Base-by-base conservation (phyloP, 2,113 vertebrate species). In the Gadus chalcogrammus region DNA sequence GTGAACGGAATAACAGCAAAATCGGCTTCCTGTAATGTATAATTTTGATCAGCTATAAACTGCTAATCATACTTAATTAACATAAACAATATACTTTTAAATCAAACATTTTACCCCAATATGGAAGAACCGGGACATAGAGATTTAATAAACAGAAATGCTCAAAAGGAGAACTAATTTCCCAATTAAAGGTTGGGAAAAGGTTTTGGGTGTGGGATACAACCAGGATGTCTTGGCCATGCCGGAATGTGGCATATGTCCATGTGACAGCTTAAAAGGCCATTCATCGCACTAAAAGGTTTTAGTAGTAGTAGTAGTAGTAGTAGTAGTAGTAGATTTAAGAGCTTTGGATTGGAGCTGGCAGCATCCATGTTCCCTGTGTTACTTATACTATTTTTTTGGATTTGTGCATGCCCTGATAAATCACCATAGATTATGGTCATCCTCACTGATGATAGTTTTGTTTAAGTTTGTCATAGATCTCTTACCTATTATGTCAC, bases 241-340 rank as follows among this genome's bases (percentile, higher is more conserved):
- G 78, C 67, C 60, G 20, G 52, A 66, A 79, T 71, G 71, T 82
- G 65, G 64, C 73, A 70, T 83, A 73, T 72, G 62, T 84, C 72
- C 58, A 27, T 59, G 28, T 73, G 74, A 79, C 74, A 64, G 70
- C 56, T 79, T 79, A 76, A 80, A 78, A 64, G 56, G 58, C 64
- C 71, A 60, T 76, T 73, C 63, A 68, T 31, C 68, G 66, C 20
- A 6, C 31, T 73, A 77, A 58, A 17, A n/a, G 15, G 9, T 58
- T 16, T 3, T 20, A 20, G 24, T 24, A 24, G 24, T 24, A 24
- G 24, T 24, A n/a, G n/a, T n/a, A n/a, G n/a, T n/a, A 82, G 59
- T 76, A 77, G 0, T 6, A 48, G 27, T 42, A 75, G 67, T 53
- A 65, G 65, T 28, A 9, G 28, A 38, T 71, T 28, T 16, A 60